Evolutionary conservation across 2,113 vertebrate genomes (phyloP).

Genomic region (Campylomormyrus numenius): DNA sequence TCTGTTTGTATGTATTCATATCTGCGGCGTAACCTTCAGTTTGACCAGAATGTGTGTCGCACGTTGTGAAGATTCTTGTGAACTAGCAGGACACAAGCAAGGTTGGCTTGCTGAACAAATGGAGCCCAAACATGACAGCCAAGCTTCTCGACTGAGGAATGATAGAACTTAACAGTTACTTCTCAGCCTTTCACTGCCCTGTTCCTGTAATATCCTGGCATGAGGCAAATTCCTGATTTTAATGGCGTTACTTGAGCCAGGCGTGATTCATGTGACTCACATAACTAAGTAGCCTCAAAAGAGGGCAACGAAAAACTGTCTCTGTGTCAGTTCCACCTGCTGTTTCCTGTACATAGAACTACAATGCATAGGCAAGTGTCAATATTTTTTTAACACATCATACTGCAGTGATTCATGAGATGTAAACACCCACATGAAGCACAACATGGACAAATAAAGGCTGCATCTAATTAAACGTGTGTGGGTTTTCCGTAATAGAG

Average conservation of each 20-base stretch:
- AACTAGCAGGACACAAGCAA: slow-evolving; percentile 5
- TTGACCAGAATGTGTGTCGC: not conserved
- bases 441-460: not conserved
- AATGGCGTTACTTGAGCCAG: not conserved
- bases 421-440: slow-evolving; percentile 5
- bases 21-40: not conserved
- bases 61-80: not conserved
- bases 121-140: not conserved
- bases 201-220: slow-evolving; percentile 10
- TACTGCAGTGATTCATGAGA: not conserved
- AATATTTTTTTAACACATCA: slow-evolving; percentile 3
- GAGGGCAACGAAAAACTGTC: not conserved
- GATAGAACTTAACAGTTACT: not conserved
- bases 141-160: not conserved
- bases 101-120: slow-evolving; percentile 3
- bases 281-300: not conserved
- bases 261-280: not conserved
- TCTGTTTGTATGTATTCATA: not conserved
- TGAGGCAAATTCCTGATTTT: not conserved
- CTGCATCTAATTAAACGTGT: not conserved
- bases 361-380: not conserved
- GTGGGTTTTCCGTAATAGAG: not conserved
- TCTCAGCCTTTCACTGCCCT: not conserved
- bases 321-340: not conserved
- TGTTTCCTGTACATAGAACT: not conserved